Conservation (phyloP, 2,888 invertebrate genomes). For the Sesia apiformis region DNA sequence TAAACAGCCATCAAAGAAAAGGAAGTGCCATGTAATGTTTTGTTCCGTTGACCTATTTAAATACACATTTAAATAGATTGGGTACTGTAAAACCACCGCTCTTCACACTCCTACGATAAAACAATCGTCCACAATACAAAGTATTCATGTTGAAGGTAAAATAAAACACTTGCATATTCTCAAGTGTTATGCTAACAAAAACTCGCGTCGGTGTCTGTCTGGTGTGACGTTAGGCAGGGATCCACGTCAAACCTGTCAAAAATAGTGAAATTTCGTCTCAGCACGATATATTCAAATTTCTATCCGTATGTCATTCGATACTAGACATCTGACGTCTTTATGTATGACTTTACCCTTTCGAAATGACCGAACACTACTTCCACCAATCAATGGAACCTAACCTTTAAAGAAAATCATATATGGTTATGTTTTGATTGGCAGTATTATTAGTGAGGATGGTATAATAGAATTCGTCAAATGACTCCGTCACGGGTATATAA, state of each 20-base stretch:
- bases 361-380: constrained; percentile 17
- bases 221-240: constrained; percentile 20
- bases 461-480: constrained; percentile 60
- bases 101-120: too few relatives aligned
- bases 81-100: too few relatives aligned
- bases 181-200: constrained; percentile 35
- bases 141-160: too few relatives aligned
- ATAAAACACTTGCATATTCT: constrained; percentile 4
- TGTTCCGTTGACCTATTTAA: too few relatives aligned
- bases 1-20: too few relatives aligned
- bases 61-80: too few relatives aligned
- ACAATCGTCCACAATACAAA: too few relatives aligned
- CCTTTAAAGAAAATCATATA: background rate
- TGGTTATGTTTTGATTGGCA: constrained; percentile 6
- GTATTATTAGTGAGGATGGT: constrained; percentile 16
- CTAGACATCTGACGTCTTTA: constrained; percentile 59
- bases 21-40: too few relatives aligned
- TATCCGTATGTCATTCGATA: constrained; percentile 60
- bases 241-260: constrained; percentile 47
- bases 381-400: constrained; percentile 14
- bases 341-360: constrained; percentile 23
- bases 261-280: constrained; percentile 62
- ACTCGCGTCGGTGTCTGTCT: constrained; percentile 31
- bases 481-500: constrained; percentile 47
- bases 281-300: constrained; percentile 60